Conservation (phyloP, 1,140 invertebrate species). For the Harpegnathos saltator region DNA sequence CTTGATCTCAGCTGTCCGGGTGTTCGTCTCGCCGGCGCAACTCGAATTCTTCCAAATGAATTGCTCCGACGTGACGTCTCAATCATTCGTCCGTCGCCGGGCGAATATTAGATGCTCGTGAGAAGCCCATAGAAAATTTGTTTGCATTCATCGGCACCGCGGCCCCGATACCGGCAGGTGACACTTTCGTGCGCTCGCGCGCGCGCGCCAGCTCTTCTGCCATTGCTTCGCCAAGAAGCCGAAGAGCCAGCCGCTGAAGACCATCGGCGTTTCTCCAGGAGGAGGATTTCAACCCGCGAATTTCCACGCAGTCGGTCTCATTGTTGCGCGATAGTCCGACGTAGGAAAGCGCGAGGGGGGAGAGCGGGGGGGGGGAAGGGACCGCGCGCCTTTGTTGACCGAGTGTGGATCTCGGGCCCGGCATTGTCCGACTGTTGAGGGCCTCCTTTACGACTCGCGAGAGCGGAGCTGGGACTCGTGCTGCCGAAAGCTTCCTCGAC, state of each 20-base stretch:
- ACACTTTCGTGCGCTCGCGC: conserved; percentile 52
- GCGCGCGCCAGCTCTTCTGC: conserved; percentile 46
- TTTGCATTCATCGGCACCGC: conserved; percentile 79
- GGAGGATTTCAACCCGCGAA: conserved; percentile 82
- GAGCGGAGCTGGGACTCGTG: conserved; percentile 67
- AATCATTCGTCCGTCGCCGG: conserved; percentile 48
- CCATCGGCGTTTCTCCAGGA: conserved; percentile 7
- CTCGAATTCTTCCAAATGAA: conserved; percentile 78
- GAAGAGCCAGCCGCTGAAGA: neutral
- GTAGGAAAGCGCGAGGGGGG: neutral
- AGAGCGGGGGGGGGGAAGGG: neutral
- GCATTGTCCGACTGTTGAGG: conserved; percentile 66
- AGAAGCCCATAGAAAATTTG: conserved; percentile 82
- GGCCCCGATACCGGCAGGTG: conserved; percentile 73
- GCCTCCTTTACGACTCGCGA: conserved; percentile 62
- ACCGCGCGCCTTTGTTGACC: conserved; percentile 24
- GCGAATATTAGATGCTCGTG: conserved; percentile 82
- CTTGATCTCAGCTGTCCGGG: neutral
- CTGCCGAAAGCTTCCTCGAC: conserved; percentile 44
- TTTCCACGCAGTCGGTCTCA: conserved; percentile 76
- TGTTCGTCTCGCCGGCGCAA: conserved; percentile 4
- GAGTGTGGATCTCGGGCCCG: conserved; percentile 76
- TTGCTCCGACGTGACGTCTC: conserved; percentile 74
- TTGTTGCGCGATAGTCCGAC: conserved; percentile 53
- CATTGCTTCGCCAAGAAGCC: conserved; percentile 32